These are phyloP conservation scores for Microvelia longipes DNA, from an alignment of 1,140 invertebrate species.

Conservation along the genomic window DNA sequence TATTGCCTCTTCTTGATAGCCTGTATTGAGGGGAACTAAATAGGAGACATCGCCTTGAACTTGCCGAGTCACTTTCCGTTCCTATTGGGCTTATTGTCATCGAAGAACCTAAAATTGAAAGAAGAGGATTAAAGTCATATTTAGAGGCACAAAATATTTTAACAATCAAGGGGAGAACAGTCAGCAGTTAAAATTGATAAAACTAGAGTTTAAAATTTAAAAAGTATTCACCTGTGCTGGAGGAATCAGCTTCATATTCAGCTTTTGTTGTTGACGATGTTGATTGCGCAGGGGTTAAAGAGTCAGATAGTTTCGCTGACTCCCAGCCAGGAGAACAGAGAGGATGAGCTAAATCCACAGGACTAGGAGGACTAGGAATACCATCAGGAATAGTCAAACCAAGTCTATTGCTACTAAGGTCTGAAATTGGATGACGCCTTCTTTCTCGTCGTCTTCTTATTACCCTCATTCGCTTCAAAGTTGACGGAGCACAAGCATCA, in stretches of 20 bases:
- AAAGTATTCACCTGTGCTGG: neutral
- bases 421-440: slow-evolving; percentile 6
- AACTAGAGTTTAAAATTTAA: too few species aligned
- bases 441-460: slow-evolving; percentile 33
- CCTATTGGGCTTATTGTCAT: slow-evolving; percentile 7
- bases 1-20: neutral
- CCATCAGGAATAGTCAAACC: slow-evolving; percentile 24
- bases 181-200: too few species aligned
- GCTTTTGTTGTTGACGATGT: neutral
- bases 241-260: neutral
- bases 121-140: too few species aligned
- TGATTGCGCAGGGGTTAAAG: neutral
- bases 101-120: slow-evolving; percentile 11
- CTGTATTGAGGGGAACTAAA: neutral
- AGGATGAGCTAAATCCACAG: neutral
- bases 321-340: neutral
- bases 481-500: slow-evolving; percentile 28
- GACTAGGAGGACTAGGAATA: slow-evolving; percentile 23
- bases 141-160: too few species aligned
- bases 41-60: neutral
- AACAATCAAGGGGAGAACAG: too few species aligned
- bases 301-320: neutral
- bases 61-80: neutral
- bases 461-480: slow-evolving; percentile 31
- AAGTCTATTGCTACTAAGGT: neutral